Base-by-base conservation (phyloP, 2,888 invertebrate species). In the Phalangium opilio region DNA sequence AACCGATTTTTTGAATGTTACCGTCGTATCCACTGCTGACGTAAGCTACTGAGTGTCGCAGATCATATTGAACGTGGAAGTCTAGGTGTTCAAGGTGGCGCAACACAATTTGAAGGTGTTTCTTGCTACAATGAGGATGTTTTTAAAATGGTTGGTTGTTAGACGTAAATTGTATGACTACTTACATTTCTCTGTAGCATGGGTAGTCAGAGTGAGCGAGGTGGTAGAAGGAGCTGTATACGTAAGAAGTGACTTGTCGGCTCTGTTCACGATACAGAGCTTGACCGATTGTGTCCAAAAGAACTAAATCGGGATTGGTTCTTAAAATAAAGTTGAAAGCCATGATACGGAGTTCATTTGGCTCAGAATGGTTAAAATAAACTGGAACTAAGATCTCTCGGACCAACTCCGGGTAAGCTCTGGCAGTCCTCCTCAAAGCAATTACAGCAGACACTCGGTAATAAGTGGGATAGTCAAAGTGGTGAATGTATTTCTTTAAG, bases 251-350 rank as follows among this genome's bases (percentile, higher is more conserved):
- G 12, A 67, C 60, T 41, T 64, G 60, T 12, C 56, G 53, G 51
- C 58, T 60, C 15, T 52, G 53, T 44, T 63, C 63, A 40, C 55
- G 55, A 60, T 62, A 64, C 15, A 65, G 59, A 41, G 57, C 51
- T 32, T 59, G 50, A 15, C 67, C 68, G 12, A 70, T 49, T 47
- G 64, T 59, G 51, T 67, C 62, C 46, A 66, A 56, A 19, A 64
- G 52, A 27, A 61, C 56, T 4, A 59, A 50, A 21, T 60, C 51
- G 3, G 67, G 64, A n/a, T 55, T 50, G 27, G 61, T 50, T 35
- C 52, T 49, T 43, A 64, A 43, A 10, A 64, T 48, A 44, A 61
- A 56, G 27, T 59, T 53, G 50, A 64, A 60, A n/a, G 68, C 63
- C 10, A 63, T 60, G 44, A 67, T 59, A 18, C 67, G 59, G 32